Evolutionary conservation across 23 tunicate species (phyloP), one percentile per base, ranked within the genome.

Genomic region (Diplosoma virens): DNA sequence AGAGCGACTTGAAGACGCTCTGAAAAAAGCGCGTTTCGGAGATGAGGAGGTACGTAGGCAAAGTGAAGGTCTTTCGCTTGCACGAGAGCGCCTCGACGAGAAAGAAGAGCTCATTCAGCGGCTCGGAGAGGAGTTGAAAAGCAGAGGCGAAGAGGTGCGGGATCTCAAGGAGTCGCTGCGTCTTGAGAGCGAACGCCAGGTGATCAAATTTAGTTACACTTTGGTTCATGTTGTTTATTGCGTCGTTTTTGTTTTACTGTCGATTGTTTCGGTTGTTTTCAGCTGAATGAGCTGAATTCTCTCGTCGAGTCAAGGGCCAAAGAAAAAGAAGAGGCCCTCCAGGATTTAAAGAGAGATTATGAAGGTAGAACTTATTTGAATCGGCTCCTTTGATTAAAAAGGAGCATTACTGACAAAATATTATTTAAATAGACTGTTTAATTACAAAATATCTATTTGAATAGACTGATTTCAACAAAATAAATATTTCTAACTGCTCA

Each of bases 141-240:
- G 29, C 32, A 75, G 47, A 28, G 32, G 32, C 53, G 73, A 66
- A 11, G 86, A 87, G 27, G 56, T 81, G 29, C 35, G 86, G 30
- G 18, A 66, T 6, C 55, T 87, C 60, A 80, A 81, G 48, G 86
- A 87, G 28, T 73, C 80, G 0, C 55, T 87, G 67, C 68, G 67
- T 9, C 54, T 31, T 18, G 94, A 87, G 56, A 87, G 94, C 65
- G 86, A 80, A 74, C 35, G 94, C 66, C 94, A 87, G 82, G 94
- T 87, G 14, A n/a, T n/a, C n/a, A n/a, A n/a, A n/a, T n/a, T n/a
- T n/a, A n/a, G n/a, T n/a, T n/a, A n/a, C n/a, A n/a, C n/a, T n/a
- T n/a, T n/a, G n/a, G n/a, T n/a, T n/a, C n/a, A n/a, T n/a, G n/a
- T n/a, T n/a, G n/a, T n/a, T n/a, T n/a, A n/a, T n/a, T n/a, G n/a